These are phyloP conservation scores for Thryonomys swinderianus DNA, from an alignment of 2,113 vertebrate genomes.

Conservation along the genomic window DNA sequence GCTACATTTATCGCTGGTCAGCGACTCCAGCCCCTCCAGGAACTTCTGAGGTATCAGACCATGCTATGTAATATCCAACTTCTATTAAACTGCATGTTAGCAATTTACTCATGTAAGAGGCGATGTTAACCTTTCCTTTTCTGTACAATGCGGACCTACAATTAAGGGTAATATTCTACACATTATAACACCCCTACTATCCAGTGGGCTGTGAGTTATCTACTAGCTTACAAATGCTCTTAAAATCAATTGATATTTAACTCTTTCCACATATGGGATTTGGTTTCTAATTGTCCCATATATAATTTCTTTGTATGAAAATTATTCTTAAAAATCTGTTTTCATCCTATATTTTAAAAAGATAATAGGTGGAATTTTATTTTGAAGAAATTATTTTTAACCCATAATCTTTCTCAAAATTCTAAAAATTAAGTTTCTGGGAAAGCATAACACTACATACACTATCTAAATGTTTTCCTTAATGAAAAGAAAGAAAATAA, in stretches of 20 bases:
- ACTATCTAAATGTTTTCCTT: background rate
- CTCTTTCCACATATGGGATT: background rate
- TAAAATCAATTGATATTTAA: background rate
- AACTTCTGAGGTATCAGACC: background rate
- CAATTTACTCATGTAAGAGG: background rate
- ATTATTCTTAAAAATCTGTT: constrained; percentile 5
- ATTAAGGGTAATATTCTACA: background rate
- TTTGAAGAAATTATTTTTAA: background rate
- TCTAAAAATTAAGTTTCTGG: background rate
- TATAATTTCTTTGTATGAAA: background rate
- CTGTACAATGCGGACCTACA: background rate
- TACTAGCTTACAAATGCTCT: background rate
- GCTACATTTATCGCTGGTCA: background rate
- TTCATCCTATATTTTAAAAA: background rate
- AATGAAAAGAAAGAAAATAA: background rate
- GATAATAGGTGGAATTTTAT: background rate
- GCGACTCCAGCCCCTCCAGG: background rate
- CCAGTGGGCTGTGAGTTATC: fast-evolving
- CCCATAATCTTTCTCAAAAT: background rate
- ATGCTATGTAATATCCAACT: background rate
- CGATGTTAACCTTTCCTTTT: background rate
- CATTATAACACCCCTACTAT: background rate
- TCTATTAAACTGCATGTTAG: background rate
- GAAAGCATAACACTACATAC: background rate
- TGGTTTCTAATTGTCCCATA: background rate